Evolutionary conservation across 1,140 invertebrate genomes (phyloP), one percentile per base, ranked within the genome.

Genomic region (Drosophila rufa): DNA sequence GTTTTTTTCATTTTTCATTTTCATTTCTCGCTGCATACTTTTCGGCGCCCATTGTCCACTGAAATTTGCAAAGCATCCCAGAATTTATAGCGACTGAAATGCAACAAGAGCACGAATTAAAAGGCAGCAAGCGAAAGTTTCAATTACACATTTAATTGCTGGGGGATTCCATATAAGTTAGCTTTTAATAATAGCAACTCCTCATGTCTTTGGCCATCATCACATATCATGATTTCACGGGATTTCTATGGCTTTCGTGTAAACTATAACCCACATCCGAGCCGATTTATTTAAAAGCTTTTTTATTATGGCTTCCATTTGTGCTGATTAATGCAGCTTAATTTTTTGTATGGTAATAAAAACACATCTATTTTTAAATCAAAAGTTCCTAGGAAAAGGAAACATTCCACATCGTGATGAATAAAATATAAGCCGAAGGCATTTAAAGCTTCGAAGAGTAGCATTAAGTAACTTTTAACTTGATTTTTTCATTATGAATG

Each of bases 31-130:
- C 43, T 65, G 59, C 22, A 47, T 62, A 47, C 71, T 53, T 74
- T 75, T 64, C 53, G 58, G 60, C 53, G n/a, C 27, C 71, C 64
- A 70, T 79, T 79, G 66, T 79, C 53, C 57, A 27, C 7, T 19
- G n/a, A 33, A 40, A 50, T 56, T 11, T 42, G 43, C 46, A 71
- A 64, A 68, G 33, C 40, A 60, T 55, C 30, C 33, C 62, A 60
- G 15, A 70, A 71, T 60, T 74, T 70, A 71, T 33, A 43, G 42
- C 51, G 17, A 14, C 22, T 33, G 38, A 50, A 60, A 22, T 60
- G 19, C 43, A 19, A 22, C 33, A 4, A 38, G 15, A 47, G 15
- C 9, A 30, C 12, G 25, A 59, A 65, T 43, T 43, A 30, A 33
- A 59, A 59, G 9, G 17, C 51, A 55, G 33, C 14, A 25, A 8